Evolutionary conservation across 2,797 vertebrate species (phyloP).

Genomic region (Pangasius mekongensis): DNA sequence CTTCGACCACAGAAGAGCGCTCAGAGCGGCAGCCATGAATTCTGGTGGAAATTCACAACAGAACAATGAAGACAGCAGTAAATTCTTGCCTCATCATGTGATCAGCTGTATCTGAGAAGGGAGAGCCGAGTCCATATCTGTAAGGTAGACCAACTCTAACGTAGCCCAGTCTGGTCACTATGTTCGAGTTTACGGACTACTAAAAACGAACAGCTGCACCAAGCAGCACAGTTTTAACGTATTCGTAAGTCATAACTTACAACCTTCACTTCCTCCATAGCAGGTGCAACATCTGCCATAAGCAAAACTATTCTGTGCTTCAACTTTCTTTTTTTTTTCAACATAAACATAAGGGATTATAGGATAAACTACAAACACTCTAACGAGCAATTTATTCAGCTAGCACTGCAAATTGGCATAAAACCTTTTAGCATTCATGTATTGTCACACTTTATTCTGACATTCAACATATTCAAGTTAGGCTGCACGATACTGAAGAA

Average conservation of each 20-base stretch:
- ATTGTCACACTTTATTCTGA: background rate
- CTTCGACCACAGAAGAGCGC: background rate
- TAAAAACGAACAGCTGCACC: background rate
- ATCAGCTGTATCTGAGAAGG: background rate
- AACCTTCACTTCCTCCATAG: background rate
- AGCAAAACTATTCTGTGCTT: background rate
- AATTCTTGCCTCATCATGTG: background rate
- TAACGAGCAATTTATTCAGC: background rate
- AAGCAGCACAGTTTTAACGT: background rate
- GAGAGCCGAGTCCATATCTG: background rate
- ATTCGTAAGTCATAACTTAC: background rate
- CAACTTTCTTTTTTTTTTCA: background rate
- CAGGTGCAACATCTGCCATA: background rate
- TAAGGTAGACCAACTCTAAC: too few species aligned
- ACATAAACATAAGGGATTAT: background rate
- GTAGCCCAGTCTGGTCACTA: background rate
- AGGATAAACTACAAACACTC: background rate
- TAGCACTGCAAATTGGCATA: background rate
- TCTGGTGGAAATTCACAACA: constrained; percentile 1
- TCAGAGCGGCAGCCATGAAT: constrained; percentile 14
- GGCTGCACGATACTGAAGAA: too few species aligned
- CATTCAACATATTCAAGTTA: background rate
- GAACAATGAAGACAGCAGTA: background rate
- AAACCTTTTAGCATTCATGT: background rate
- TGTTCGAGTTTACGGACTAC: background rate